phyloP scores from a whole-genome alignment of 2,888 invertebrate genomes.

The Pterobdella sp. region DNA sequence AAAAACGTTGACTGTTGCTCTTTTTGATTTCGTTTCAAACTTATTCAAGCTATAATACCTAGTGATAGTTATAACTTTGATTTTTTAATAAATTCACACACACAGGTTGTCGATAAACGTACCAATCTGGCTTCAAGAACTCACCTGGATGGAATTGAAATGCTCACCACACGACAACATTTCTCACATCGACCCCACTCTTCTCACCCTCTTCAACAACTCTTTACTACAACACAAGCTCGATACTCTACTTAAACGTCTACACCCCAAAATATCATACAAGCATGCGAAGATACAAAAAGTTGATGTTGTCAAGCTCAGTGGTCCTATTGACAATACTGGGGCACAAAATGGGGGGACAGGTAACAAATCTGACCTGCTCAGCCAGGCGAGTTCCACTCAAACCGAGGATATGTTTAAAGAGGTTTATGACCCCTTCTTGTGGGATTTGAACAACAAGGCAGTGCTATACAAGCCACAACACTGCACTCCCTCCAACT shows the following conservation, averaged over 20 bases:
- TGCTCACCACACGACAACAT: neutral
- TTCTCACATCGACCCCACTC: neutral
- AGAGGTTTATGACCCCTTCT: too few relatives aligned
- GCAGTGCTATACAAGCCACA: neutral
- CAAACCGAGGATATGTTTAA: too few relatives aligned
- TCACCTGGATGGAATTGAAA: neutral
- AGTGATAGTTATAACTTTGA: too few relatives aligned
- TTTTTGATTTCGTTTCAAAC: too few relatives aligned
- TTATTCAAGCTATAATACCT: too few relatives aligned
- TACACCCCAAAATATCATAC: neutral
- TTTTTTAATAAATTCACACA: neutral
- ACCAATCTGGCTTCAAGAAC: neutral
- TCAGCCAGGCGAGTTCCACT: too few relatives aligned
- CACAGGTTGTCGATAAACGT: neutral
- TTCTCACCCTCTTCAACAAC: slow-evolving; percentile 7
- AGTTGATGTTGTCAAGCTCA: too few relatives aligned
- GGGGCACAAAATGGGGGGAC: neutral
- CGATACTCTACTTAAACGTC: neutral
- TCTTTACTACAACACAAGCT: neutral
- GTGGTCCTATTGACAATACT: neutral
- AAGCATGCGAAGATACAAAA: too few relatives aligned
- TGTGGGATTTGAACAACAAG: too few relatives aligned
- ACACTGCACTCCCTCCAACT: neutral
- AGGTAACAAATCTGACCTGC: neutral
- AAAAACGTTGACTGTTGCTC: too few relatives aligned